Base-by-base conservation (phyloP, 2,113 vertebrate genomes). In the Gambusia affinis region DNA sequence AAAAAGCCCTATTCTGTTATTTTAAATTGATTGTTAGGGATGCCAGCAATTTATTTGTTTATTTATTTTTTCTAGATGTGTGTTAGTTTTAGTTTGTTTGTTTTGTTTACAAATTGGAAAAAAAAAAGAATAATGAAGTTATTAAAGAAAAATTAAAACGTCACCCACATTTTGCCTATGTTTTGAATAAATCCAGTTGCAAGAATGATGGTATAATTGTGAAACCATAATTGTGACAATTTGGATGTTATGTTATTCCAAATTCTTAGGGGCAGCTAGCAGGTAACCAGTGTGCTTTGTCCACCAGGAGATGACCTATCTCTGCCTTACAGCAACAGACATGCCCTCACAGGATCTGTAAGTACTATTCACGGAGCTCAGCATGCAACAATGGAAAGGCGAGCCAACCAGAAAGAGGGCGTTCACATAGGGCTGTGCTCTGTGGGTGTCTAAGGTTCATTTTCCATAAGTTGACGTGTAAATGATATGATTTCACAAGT, bases 241-340 rank as follows among this genome's bases (percentile, higher is more conserved):
- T 28, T 33, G 33, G n/a, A 29, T 27, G 35, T 78, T 66, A 60
- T 69, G 80, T 54, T 71, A 63, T 64, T 61, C 47, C 57, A 11
- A 67, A 44, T 75, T 31, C 60, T 61, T 72, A 11, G 44, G 60
- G 66, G 47, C 51, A 78, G 10, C 61, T 67, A 67, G 63, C 47
- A 22, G 70, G 67, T 86, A 75, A 86, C 81, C 31, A 12, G 29
- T 81, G 2, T 61, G 11, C 67, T 81, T 29, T 88, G 79, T 92
- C 91, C 75, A 83, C 62, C 86, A 98, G 97, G 97, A 97, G 90
- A 93, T 99, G 95, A 98, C 97, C 89, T 98, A 98, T 91, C 95
- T 98, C 60, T 98, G 97, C 88, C 98, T 99, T 91, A 95, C 95
- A 75, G 97, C 97, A 72, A 95, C 97, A 37, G 97, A 98, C 93